Conservation (phyloP, 2,888 invertebrate species). For the Watsonalla cultraria region DNA sequence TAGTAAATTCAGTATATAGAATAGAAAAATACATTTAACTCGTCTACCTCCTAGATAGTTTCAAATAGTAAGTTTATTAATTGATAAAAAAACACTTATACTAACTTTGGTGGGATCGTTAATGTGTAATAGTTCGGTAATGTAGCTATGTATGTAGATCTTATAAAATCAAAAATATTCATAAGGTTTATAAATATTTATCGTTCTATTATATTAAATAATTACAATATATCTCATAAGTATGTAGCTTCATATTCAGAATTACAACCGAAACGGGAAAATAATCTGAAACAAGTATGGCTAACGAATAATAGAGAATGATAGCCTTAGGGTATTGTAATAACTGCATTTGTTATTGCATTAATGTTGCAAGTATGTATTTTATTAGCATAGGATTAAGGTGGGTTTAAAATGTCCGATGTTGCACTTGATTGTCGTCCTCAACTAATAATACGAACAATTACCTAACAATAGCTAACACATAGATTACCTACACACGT, state of each 20-base stretch:
- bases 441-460: slow-evolving; percentile 42
- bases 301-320: no score
- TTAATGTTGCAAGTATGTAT: not conserved
- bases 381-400: slow-evolving; percentile 19
- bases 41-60: slow-evolving; percentile 36
- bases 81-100: slow-evolving; percentile 60
- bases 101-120: slow-evolving; percentile 78
- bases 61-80: slow-evolving; percentile 36
- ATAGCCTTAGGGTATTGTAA: no score
- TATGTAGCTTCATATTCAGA: no score
- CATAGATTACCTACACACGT: slow-evolving; percentile 33
- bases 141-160: slow-evolving; percentile 27
- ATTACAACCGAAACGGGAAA: no score
- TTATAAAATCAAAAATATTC: slow-evolving; percentile 1
- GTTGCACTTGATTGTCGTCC: slow-evolving; percentile 37
- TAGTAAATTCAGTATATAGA: slow-evolving; percentile 13
- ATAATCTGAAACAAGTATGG: no score
- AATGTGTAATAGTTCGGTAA: slow-evolving; percentile 62
- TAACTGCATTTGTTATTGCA: not conserved
- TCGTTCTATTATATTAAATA: not conserved
- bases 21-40: slow-evolving; percentile 43
- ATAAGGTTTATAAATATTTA: not conserved
- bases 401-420: slow-evolving; percentile 53
- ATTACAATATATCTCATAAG: slow-evolving; percentile 7
- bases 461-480: slow-evolving; percentile 25